These are phyloP conservation scores for Trichopoda pennipes DNA, from an alignment of 2,888 invertebrate species.

Conservation along the genomic window DNA sequence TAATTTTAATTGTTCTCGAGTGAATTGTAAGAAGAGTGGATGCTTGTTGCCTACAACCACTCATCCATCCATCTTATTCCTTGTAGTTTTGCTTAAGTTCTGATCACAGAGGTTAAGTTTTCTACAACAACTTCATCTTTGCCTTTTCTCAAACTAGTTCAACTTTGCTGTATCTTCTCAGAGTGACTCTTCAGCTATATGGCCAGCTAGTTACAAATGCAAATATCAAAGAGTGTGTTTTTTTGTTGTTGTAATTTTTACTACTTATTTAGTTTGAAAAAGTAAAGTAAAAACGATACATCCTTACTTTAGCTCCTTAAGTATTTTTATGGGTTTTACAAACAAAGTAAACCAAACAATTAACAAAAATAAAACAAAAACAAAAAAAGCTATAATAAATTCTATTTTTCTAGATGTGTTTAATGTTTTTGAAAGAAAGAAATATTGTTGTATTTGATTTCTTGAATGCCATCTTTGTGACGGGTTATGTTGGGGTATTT, in stretches of 20 bases:
- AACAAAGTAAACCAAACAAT: slow-evolving; percentile 24
- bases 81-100: slow-evolving; percentile 41
- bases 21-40: slow-evolving; percentile 53
- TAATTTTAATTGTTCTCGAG: slow-evolving; percentile 67
- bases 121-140: slow-evolving; percentile 23
- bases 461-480: too few species aligned
- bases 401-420: too few species aligned
- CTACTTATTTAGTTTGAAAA: slow-evolving; percentile 43
- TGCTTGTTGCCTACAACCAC: slow-evolving; percentile 29
- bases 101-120: slow-evolving; percentile 61
- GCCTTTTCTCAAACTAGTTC: neutral
- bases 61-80: slow-evolving; percentile 17
- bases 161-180: slow-evolving; percentile 1
- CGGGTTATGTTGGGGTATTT: too few species aligned
- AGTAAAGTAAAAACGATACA: slow-evolving; percentile 47
- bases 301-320: slow-evolving; percentile 41
- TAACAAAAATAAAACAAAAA: neutral
- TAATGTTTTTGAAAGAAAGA: too few species aligned
- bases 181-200: slow-evolving; percentile 48
- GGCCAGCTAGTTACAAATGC: slow-evolving; percentile 46
- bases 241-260: slow-evolving; percentile 35
- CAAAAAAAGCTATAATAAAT: too few species aligned
- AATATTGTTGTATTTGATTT: too few species aligned
- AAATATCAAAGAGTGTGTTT: slow-evolving; percentile 9
- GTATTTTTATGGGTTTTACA: slow-evolving; percentile 45